Percentiles rank a stretch among this genome's conserved stretches.
phyloP scores from a whole-genome alignment of 2,113 vertebrate species.

The Accipiter virgatus region DNA sequence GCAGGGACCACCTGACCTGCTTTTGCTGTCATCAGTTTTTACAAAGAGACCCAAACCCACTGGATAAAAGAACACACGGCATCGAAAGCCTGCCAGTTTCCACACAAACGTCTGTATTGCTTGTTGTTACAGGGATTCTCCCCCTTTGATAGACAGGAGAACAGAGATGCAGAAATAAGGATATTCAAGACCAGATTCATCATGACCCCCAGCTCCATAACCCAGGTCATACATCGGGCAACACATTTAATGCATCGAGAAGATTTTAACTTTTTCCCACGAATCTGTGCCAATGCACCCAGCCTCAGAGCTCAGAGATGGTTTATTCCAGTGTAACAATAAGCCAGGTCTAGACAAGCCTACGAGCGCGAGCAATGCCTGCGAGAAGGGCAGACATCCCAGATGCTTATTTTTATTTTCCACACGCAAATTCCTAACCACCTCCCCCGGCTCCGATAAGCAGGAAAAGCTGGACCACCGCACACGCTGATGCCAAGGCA shows the following conservation, averaged over 20 bases:
- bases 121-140: background rate
- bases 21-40: background rate
- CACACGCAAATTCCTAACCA: background rate
- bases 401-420: background rate
- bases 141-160: background rate
- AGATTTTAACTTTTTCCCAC: background rate
- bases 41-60: background rate
- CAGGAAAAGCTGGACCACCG: background rate
- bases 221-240: fast-evolving
- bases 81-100: background rate
- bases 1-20: background rate
- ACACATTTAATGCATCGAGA: background rate
- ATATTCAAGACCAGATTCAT: background rate
- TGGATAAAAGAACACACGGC: background rate
- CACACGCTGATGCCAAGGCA: background rate
- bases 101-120: background rate
- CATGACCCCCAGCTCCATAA: background rate
- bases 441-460: background rate
- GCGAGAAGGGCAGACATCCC: background rate
- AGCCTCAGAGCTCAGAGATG: background rate
- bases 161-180: background rate
- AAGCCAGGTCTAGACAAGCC: background rate
- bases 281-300: background rate
- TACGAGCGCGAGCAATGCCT: background rate
- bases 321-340: background rate